Evolutionary conservation across 1,140 invertebrate genomes (phyloP).

Genomic region (Drosophila funebris): DNA sequence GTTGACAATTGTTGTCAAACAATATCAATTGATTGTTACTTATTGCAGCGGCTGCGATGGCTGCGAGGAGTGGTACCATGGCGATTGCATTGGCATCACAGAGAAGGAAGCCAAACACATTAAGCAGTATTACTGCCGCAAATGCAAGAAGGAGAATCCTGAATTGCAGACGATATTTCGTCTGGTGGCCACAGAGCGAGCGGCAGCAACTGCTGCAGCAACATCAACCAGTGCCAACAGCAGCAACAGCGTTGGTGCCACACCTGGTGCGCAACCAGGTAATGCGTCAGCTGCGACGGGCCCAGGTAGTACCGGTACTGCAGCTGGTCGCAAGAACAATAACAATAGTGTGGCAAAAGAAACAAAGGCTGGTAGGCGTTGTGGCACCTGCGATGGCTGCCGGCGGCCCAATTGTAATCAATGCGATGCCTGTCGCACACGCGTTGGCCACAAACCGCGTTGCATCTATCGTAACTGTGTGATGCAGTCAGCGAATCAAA

Average conservation of each 20-base stretch:
- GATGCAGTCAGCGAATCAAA: constrained; percentile 17
- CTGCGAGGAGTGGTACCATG: constrained; percentile 99
- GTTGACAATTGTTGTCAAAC: not conserved
- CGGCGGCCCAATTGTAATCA: constrained; percentile 92
- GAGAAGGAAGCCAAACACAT: constrained; percentile 96
- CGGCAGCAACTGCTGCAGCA: constrained; percentile 39
- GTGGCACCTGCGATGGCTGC: constrained; percentile 93
- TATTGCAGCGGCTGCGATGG: constrained; percentile 93
- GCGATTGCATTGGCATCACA: constrained; percentile 97
- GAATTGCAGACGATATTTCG: constrained; percentile 90
- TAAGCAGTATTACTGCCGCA: constrained; percentile 95
- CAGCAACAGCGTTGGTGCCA: constrained; percentile 45
- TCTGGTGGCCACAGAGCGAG: constrained; percentile 63
- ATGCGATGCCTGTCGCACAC: constrained; percentile 90
- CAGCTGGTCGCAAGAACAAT: constrained; percentile 31
- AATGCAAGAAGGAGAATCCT: constrained; percentile 93
- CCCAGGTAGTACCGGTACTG: not conserved
- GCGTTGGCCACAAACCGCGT: constrained; percentile 90
- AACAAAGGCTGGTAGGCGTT: constrained; percentile 85
- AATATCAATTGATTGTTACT: constrained; percentile 3
- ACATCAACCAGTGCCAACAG: not conserved
- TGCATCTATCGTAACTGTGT: constrained; percentile 86
- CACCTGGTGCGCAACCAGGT: constrained; percentile 58
- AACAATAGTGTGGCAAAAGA: constrained; percentile 45
- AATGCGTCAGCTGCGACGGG: not conserved